These are phyloP conservation scores for Gorsachius goisagi DNA, from an alignment of 2,113 vertebrate species.

Conservation along the genomic window DNA sequence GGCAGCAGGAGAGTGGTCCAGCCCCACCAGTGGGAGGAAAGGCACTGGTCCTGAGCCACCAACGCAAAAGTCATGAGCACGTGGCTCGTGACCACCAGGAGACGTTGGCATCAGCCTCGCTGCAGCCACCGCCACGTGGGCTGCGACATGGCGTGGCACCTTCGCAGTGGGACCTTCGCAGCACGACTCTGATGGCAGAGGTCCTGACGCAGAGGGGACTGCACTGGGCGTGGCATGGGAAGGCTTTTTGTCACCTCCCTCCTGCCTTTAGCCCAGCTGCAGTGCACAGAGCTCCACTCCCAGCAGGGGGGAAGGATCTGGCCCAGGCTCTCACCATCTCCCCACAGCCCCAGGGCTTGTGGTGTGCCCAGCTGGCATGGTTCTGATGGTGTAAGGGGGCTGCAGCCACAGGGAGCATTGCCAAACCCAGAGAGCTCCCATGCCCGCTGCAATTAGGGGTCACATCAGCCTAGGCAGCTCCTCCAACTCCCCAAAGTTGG, in stretches of 20 bases:
- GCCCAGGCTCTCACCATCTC: not conserved
- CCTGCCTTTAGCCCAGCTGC: not conserved
- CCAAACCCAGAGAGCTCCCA: not conserved
- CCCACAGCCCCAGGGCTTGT: not conserved
- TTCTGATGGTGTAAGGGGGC: not conserved
- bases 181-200: not conserved
- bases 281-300: not conserved
- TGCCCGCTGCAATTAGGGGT: not conserved
- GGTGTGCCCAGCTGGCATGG: not conserved
- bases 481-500: not conserved
- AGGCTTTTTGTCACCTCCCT: not conserved
- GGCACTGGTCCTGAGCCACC: not conserved
- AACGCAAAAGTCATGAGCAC: fast-evolving
- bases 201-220: not conserved
- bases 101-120: not conserved
- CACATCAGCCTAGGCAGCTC: not conserved
- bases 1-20: not conserved
- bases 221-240: fast-evolving
- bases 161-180: fast-evolving
- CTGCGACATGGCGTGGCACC: not conserved
- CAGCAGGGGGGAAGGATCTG: not conserved
- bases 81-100: fast-evolving
- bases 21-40: not conserved
- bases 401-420: fast-evolving
- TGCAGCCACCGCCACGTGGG: fast-evolving